A percentile compares a stretch with the other conserved stretches of the same genome.
Conservation (phyloP, 2,888 invertebrate genomes). For the Eupithecia pulchellata region DNA sequence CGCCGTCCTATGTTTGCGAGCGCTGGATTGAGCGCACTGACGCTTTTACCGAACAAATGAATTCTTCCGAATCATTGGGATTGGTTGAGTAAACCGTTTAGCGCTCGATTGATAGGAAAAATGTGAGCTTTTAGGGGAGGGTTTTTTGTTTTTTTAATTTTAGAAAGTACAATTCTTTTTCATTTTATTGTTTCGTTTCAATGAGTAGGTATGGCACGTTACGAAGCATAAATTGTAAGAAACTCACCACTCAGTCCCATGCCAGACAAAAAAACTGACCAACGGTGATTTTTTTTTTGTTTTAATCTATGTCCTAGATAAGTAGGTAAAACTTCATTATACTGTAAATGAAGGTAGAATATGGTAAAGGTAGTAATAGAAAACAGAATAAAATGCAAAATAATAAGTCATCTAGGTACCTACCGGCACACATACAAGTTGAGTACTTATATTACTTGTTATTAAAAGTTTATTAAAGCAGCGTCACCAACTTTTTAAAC, state of each 20-base stretch:
- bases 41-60: conserved; percentile 79
- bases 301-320: background rate
- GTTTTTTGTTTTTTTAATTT: conserved; percentile 28
- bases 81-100: conserved; percentile 75
- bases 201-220: background rate
- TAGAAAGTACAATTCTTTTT: background rate
- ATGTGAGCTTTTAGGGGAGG: conserved; percentile 39
- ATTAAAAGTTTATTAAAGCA: background rate
- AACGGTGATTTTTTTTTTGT: background rate
- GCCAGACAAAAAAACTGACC: background rate
- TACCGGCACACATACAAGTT: no score
- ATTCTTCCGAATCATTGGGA: conserved; percentile 75
- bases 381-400: background rate
- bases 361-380: background rate
- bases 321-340: background rate
- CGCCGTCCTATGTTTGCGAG: conserved; percentile 72
- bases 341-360: no score
- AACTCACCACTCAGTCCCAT: background rate
- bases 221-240: background rate
- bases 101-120: conserved; percentile 58
- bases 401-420: background rate
- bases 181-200: background rate
- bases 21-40: conserved; percentile 69
- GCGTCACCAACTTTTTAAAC: background rate
- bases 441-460: no score